Evolutionary conservation across 2,888 invertebrate genomes (phyloP).

Genomic region (Furcula furcula): DNA sequence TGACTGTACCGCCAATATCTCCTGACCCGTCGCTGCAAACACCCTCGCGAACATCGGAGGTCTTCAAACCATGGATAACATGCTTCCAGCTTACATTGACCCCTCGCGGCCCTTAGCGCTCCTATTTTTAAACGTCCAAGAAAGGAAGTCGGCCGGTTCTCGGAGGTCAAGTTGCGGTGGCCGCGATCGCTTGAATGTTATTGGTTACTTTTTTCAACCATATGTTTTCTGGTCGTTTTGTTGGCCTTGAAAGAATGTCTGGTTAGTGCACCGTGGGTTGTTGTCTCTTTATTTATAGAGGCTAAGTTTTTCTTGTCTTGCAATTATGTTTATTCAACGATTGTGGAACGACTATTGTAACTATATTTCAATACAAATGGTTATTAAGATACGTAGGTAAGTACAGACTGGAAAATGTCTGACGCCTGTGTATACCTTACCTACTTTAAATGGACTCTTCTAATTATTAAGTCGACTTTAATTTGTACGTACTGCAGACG

Average conservation of each 20-base stretch:
- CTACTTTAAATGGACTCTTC: too few relatives aligned
- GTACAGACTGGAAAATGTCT: too few relatives aligned
- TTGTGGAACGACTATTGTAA: too few relatives aligned
- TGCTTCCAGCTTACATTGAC: constrained; percentile 44
- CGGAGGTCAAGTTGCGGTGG: constrained; percentile 49
- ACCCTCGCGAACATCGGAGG: constrained; percentile 24
- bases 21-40: constrained; percentile 33
- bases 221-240: constrained; percentile 76
- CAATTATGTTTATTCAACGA: constrained; percentile 17
- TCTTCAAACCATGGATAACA: constrained; percentile 36
- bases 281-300: constrained; percentile 61
- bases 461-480: too few relatives aligned
- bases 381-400: too few relatives aligned
- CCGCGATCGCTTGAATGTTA: constrained; percentile 37
- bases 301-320: constrained; percentile 36
- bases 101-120: constrained; percentile 36
- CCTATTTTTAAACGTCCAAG: constrained; percentile 50
- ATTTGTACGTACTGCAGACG: too few relatives aligned
- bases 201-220: constrained; percentile 70
- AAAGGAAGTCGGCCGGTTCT: constrained; percentile 50
- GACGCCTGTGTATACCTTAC: too few relatives aligned
- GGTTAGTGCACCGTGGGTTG: constrained; percentile 61
- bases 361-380: too few relatives aligned
- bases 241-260: constrained; percentile 74
- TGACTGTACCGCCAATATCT: constrained; percentile 67